Evolutionary conservation across 2,113 vertebrate species (phyloP).

Genomic region (Athene cunicularia): DNA sequence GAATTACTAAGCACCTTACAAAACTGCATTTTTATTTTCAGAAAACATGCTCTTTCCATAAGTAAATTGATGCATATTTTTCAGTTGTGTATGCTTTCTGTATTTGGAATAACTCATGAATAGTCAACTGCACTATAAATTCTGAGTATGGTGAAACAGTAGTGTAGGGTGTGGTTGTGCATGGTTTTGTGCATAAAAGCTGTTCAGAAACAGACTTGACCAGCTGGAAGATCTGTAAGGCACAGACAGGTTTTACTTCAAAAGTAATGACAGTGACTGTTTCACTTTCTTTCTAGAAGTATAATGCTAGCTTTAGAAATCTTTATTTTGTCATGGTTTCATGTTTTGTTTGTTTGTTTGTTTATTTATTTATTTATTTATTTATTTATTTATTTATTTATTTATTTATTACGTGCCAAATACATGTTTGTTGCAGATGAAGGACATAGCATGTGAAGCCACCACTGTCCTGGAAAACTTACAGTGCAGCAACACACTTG

Average conservation of each 20-base stretch:
- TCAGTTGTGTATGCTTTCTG: not conserved
- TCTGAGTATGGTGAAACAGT: not conserved
- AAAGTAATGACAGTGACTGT: not conserved
- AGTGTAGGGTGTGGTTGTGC: not conserved
- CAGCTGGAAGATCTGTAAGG: not conserved
- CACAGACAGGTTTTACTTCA: not conserved
- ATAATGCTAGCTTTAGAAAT: not conserved
- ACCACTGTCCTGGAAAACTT: not conserved
- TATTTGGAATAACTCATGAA: not conserved
- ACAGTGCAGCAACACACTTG: not conserved
- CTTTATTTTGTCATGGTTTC: not conserved
- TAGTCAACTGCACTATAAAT: not conserved
- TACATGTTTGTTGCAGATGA: not conserved
- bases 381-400: too few relatives aligned
- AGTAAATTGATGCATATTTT: not conserved
- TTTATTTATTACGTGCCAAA: not conserved
- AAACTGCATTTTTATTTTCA: not conserved
- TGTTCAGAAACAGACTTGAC: not conserved
- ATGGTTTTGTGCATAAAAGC: not conserved
- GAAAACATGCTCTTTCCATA: not conserved
- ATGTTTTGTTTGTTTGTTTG: too few relatives aligned
- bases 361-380: too few relatives aligned
- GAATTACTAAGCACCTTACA: not conserved
- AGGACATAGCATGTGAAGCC: not conserved
- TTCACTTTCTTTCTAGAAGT: not conserved